A percentile compares a stretch with the other conserved stretches of the same genome.
phyloP scores from a whole-genome alignment of 2,797 vertebrate genomes.

The Taeniopygia guttata region DNA sequence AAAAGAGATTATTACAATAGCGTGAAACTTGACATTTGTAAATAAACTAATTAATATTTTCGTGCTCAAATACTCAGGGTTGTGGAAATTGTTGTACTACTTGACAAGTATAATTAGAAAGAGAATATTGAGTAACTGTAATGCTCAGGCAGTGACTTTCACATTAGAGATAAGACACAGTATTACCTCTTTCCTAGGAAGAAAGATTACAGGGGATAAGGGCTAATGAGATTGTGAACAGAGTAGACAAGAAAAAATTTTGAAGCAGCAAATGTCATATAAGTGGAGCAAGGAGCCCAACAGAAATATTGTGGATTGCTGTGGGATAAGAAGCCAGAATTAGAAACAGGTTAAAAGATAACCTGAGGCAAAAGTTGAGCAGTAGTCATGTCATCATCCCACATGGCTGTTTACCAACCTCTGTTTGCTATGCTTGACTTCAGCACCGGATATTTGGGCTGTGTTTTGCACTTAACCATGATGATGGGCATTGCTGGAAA shows the following conservation, averaged over 20 bases:
- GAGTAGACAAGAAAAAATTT: neutral
- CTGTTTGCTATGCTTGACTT: neutral
- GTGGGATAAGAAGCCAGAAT: neutral
- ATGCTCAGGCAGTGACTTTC: neutral
- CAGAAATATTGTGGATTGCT: neutral
- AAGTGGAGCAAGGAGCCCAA: neutral
- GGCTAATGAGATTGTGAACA: neutral
- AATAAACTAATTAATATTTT: neutral
- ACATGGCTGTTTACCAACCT: neutral
- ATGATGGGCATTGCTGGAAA: neutral
- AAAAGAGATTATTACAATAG: neutral
- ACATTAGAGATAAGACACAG: neutral
- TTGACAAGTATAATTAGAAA: neutral
- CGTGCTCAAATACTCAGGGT: neutral
- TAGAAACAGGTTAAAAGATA: neutral
- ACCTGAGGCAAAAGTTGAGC: neutral
- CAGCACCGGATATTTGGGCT: neutral
- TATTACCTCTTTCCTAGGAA: neutral
- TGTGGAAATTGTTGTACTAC: neutral
- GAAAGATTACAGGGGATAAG: neutral
- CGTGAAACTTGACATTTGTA: neutral
- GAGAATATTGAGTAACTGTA: neutral
- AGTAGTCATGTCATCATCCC: neutral
- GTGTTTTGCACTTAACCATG: neutral
- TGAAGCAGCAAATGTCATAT: neutral